Percentiles rank a stretch among this genome's conserved stretches.
These are phyloP conservation scores for Pemphredon lugubris DNA, from an alignment of 2,888 invertebrate species.

Conservation along the genomic window DNA sequence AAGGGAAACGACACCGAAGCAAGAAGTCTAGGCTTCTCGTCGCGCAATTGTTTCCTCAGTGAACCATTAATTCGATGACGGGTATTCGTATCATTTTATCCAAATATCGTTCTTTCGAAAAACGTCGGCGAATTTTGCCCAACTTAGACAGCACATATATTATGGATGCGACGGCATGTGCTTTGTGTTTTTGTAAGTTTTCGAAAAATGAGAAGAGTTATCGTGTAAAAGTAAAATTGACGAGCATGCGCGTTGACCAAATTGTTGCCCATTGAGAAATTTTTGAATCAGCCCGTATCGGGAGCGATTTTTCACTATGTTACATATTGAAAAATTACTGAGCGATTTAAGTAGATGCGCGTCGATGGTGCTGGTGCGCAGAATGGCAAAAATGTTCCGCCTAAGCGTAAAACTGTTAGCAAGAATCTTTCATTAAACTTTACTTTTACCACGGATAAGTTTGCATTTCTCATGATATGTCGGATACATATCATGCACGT, in stretches of 20 bases:
- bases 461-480: conserved; percentile 69
- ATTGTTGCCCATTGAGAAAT: not conserved
- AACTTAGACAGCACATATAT: conserved; percentile 32
- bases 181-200: conserved; percentile 18
- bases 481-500: conserved; percentile 52
- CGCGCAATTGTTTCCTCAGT: conserved; percentile 38
- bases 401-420: conserved; percentile 8
- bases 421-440: conserved; percentile 25
- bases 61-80: conserved; percentile 31
- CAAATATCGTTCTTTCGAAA: conserved; percentile 10
- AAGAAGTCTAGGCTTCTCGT: conserved; percentile 2
- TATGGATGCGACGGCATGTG: conserved; percentile 12
- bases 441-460: conserved; percentile 54
- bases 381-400: not conserved
- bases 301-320: not conserved
- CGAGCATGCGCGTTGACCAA: no score
- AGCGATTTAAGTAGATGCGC: not conserved
- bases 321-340: conserved; percentile 6
- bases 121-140: conserved; percentile 32
- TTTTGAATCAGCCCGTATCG: not conserved
- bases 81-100: conserved; percentile 30
- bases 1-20: not conserved
- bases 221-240: no score
- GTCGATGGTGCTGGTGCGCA: conserved; percentile 12
- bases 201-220: not conserved